Evolutionary conservation across 2,888 invertebrate species (phyloP).

Genomic region (Ariolimax columbianus): DNA sequence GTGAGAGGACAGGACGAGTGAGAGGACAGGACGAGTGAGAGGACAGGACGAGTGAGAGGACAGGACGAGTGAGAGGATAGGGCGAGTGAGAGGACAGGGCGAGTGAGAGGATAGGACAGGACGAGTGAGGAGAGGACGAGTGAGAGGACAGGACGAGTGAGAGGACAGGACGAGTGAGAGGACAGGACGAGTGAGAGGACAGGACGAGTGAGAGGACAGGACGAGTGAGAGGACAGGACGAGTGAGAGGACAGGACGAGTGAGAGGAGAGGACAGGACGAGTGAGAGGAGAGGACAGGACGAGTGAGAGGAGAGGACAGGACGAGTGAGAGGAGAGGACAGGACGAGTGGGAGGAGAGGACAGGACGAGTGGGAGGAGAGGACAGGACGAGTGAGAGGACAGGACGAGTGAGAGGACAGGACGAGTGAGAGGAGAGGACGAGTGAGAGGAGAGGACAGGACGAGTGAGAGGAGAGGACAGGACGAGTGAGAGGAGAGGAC

Average conservation of each 20-base stretch:
- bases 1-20: neutral
- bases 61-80: neutral
- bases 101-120: neutral
- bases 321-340: conserved; percentile 21
- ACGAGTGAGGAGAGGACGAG: neutral
- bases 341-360: neutral
- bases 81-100: neutral
- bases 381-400: neutral
- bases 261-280: neutral
- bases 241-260: neutral
- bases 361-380: neutral
- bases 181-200: neutral
- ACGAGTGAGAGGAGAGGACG: neutral
- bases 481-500: neutral
- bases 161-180: neutral
- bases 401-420: neutral
- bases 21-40: neutral
- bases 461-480: neutral
- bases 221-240: neutral
- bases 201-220: neutral
- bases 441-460: neutral
- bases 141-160: neutral
- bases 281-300: neutral
- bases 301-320: conserved; percentile 35
- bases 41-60: neutral